Conservation (phyloP, 2,888 invertebrate species). For the Campopleginae sp. region DNA sequence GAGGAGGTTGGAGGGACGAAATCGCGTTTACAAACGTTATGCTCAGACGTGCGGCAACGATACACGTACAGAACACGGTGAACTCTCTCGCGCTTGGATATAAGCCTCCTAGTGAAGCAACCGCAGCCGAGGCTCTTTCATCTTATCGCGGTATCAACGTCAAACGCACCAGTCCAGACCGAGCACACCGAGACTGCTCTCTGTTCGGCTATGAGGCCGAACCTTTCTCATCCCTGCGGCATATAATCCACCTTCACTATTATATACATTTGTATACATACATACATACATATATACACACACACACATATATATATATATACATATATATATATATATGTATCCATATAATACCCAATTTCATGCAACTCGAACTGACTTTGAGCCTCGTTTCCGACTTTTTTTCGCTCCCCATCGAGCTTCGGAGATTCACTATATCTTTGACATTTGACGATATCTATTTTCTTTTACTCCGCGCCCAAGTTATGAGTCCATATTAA, state of each 20-base stretch:
- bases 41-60: slow-evolving; percentile 82
- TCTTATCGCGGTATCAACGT: slow-evolving; percentile 84
- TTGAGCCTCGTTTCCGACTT: slow-evolving; percentile 21
- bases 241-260: slow-evolving; percentile 41
- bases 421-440: not conserved
- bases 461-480: not conserved
- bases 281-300: no score
- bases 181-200: slow-evolving; percentile 70
- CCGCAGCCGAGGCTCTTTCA: slow-evolving; percentile 81
- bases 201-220: slow-evolving; percentile 75
- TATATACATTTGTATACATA: slow-evolving; percentile 3
- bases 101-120: slow-evolving; percentile 76
- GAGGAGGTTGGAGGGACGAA: slow-evolving; percentile 33
- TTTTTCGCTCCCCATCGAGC: slow-evolving; percentile 26
- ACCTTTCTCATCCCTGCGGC: slow-evolving; percentile 79
- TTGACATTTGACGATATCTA: slow-evolving; percentile 2
- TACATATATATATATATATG: not conserved
- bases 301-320: not conserved
- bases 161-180: slow-evolving; percentile 81
- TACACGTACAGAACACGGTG: slow-evolving; percentile 71
- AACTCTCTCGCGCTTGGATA: slow-evolving; percentile 75
- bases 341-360: slow-evolving; percentile 35
- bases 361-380: slow-evolving; percentile 29
- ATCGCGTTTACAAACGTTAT: slow-evolving; percentile 60
- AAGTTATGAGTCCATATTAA: not conserved